Percentiles rank a stretch among this genome's conserved stretches.
Evolutionary conservation across 2,797 vertebrate genomes (phyloP).

Genomic region (Coranthus polyacanthus): DNA sequence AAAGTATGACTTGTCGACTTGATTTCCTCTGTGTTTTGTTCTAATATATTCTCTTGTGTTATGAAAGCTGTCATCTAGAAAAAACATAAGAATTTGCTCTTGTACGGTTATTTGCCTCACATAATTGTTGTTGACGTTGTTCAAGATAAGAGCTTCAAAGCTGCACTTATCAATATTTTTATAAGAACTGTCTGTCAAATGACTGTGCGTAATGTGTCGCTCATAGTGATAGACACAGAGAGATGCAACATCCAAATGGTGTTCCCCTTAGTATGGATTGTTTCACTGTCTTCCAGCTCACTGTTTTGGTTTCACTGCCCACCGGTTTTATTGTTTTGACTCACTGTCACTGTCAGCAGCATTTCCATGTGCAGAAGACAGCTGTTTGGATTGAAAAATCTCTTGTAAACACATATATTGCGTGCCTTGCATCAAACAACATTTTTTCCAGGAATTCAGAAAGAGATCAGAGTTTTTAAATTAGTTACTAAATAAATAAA

Average conservation of each 20-base stretch:
- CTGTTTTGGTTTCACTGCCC: background rate
- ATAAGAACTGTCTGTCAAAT: background rate
- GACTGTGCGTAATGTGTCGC: background rate
- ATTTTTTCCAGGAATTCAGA: too few species aligned
- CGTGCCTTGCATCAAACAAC: too few species aligned
- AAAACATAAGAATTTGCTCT: background rate
- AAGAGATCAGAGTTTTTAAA: too few species aligned
- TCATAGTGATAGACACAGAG: background rate
- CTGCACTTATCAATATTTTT: background rate
- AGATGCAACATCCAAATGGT: too few species aligned
- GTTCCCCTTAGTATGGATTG: background rate
- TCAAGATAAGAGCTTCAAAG: too few species aligned
- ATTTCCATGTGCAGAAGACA: too few species aligned
- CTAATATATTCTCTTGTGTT: conserved; percentile 5
- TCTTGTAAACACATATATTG: too few species aligned
- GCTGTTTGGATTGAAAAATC: too few species aligned
- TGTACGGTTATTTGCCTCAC: background rate
- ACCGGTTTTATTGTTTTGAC: too few species aligned
- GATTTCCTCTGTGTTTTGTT: background rate
- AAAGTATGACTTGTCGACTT: conserved; percentile 6
- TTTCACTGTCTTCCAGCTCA: background rate
- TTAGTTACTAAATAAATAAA: too few species aligned
- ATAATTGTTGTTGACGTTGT: too few species aligned
- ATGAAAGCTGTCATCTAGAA: conserved; percentile 2
- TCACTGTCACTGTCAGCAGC: too few species aligned